Conservation (phyloP, 2,113 vertebrate species). For the Pteropus alecto region DNA sequence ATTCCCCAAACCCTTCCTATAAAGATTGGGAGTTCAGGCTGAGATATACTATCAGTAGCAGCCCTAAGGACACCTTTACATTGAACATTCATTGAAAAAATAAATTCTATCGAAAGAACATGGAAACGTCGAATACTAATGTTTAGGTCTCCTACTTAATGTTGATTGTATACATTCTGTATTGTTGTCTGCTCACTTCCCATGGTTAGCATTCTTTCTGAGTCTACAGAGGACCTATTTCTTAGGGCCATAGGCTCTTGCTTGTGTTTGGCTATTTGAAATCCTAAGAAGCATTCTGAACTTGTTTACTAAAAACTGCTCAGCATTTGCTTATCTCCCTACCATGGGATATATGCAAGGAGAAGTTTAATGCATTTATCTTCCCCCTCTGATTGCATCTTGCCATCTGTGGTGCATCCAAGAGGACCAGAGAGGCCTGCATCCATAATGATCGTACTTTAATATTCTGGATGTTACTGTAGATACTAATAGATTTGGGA, state of each 20-base stretch:
- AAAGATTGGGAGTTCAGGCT: neutral
- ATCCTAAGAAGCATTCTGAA: slow-evolving; percentile 28
- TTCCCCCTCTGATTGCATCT: slow-evolving; percentile 46
- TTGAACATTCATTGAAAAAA: neutral
- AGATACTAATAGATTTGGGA: slow-evolving; percentile 42
- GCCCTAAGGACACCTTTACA: neutral
- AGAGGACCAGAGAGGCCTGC: slow-evolving; percentile 35
- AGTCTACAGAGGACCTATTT: neutral
- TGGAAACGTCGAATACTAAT: neutral
- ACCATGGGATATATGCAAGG: slow-evolving; percentile 19
- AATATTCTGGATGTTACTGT: slow-evolving; percentile 59
- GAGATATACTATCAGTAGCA: neutral
- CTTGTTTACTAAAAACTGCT: slow-evolving; percentile 41
- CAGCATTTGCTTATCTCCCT: slow-evolving; percentile 49
- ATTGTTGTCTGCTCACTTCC: neutral
- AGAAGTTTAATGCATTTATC: slow-evolving; percentile 49
- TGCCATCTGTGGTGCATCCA: slow-evolving; percentile 59
- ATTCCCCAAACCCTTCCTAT: accelerated
- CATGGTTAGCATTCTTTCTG: neutral
- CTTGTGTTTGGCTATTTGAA: slow-evolving; percentile 17
- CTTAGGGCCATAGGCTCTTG: neutral
- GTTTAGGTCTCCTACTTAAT: neutral
- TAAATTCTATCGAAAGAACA: neutral
- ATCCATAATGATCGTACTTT: slow-evolving; percentile 45
- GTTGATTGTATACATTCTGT: neutral